Percentiles rank a stretch among this genome's conserved stretches.
phyloP scores from a whole-genome alignment of 2,113 vertebrate genomes.

The Tachuris rubrigastra region DNA sequence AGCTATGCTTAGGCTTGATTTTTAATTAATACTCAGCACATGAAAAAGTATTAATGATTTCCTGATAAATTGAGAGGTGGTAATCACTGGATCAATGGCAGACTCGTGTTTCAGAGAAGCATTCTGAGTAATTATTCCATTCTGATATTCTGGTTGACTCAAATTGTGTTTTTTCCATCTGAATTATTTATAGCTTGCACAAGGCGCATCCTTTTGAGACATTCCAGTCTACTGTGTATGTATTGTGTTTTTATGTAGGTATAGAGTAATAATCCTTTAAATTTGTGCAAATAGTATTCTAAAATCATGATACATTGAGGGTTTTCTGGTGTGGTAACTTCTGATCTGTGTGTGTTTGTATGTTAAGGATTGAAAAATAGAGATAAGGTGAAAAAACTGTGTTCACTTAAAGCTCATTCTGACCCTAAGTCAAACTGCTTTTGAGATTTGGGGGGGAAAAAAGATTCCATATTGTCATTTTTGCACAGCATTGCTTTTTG shows the following conservation, averaged over 20 bases:
- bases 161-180: neutral
- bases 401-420: neutral
- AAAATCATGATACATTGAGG: neutral
- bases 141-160: neutral
- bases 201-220: neutral
- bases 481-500: slow-evolving; percentile 2
- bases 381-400: neutral
- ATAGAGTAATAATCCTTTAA: neutral
- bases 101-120: neutral
- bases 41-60: neutral
- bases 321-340: neutral
- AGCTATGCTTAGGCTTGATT: neutral
- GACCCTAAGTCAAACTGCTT: neutral
- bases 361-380: neutral
- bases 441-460: neutral
- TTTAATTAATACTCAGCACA: neutral
- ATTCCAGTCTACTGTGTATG: neutral
- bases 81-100: neutral
- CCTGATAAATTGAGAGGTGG: neutral
- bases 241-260: neutral
- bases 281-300: neutral
- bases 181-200: neutral
- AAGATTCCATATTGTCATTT: neutral
- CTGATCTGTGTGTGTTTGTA: neutral
- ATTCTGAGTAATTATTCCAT: neutral